Evolutionary conservation across 1,140 invertebrate species (phyloP).

Genomic region (Elymnias hypermnestra): DNA sequence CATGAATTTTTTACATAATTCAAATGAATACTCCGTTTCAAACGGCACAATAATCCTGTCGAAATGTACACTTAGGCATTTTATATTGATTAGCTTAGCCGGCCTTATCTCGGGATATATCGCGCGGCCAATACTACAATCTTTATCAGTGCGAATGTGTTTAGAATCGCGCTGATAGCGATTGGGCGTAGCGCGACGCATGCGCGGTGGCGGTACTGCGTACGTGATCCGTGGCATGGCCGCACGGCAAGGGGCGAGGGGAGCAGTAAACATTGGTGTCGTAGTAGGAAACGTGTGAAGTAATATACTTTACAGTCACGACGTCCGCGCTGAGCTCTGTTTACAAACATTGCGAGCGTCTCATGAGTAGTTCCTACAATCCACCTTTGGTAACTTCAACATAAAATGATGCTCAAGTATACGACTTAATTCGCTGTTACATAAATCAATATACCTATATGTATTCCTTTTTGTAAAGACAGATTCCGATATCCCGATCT

Average conservation of each 20-base stretch:
- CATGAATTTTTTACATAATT: too few relatives aligned
- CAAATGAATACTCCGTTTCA: too few relatives aligned
- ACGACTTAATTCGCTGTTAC: too few relatives aligned
- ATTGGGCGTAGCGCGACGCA: constrained; percentile 31
- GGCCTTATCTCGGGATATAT: too few relatives aligned
- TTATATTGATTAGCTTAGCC: too few relatives aligned
- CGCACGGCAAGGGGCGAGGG: constrained; percentile 24
- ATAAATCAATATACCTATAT: too few relatives aligned
- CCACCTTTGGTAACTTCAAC: too few relatives aligned
- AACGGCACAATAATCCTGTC: too few relatives aligned
- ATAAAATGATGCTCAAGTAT: too few relatives aligned
- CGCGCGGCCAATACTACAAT: constrained; percentile 3
- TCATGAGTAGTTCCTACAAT: neutral
- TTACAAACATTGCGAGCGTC: constrained; percentile 32
- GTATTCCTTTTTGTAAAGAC: too few relatives aligned
- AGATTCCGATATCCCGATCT: too few relatives aligned
- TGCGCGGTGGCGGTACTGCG: constrained; percentile 45
- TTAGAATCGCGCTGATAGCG: constrained; percentile 25
- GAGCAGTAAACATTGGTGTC: constrained; percentile 46
- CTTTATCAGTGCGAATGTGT: constrained; percentile 29
- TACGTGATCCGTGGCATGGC: constrained; percentile 65
- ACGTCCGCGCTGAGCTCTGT: constrained; percentile 22
- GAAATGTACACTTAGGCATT: too few relatives aligned
- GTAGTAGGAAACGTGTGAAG: constrained; percentile 12
- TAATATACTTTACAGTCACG: constrained; percentile 9